Base-by-base conservation (phyloP, 1,140 invertebrate genomes). In the Tenebrio molitor region DNA sequence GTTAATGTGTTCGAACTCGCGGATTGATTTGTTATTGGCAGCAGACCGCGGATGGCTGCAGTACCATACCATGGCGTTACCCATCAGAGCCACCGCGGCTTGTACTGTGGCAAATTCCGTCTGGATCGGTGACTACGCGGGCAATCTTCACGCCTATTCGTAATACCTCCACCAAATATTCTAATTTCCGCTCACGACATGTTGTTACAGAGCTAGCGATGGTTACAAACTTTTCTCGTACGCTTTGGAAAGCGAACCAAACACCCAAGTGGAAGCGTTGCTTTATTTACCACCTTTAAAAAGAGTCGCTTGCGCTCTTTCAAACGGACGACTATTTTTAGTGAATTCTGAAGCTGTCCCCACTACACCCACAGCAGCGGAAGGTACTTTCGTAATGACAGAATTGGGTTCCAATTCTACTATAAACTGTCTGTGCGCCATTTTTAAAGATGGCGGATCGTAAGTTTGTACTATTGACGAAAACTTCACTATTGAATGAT, bases 91-190 rank as follows among this genome's bases (percentile, higher is more conserved):
- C 41, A 90, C 89, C 16, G 88, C 88, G 0, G 85, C 90, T 80
- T 92, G 91, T 78, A 88, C 90, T 1, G 88, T 95, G 15, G 87
- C 90, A 71, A 85, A 87, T 69, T 86, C 86, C 29, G 89, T 97
- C 50, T 97, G 95, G 95, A 88, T 96, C 66, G 95, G 95, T 0
- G 95, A 97, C 82, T 91, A 90, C 65, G 84, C 87, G 0, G 94
- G 93, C 10, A 89, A 91, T 66, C 88, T 97, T 50, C 92, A 94
- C 77, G 91, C 93, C 0, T 96, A 93, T 75, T 86, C 85, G 89
- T 90, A 77, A 86, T 25, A 50, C 36, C 36, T 0, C 2, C n/a
- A 4, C 29, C 4, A 0, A 33, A 5, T 33, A 10, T 5, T 33
- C 10, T 4, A 39, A 14, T 62, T 53, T 16, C 36, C n/a, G 12